A percentile compares a stretch with the other conserved stretches of the same genome.
phyloP scores from a whole-genome alignment of 2,797 vertebrate species.

The Gobionotothen gibberifrons region DNA sequence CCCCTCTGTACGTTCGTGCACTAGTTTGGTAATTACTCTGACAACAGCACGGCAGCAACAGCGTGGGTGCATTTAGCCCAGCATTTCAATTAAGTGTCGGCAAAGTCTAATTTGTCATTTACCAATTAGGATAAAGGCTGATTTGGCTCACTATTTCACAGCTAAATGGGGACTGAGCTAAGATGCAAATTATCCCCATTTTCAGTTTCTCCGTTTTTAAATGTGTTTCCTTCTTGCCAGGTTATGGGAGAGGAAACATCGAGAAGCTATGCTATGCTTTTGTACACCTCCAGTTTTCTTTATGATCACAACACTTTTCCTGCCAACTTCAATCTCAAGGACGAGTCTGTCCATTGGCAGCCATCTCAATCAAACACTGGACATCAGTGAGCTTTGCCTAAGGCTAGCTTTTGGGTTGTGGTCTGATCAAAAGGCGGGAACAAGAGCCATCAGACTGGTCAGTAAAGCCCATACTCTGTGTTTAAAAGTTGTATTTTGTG shows the following conservation, averaged over 20 bases:
- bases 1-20: conserved; percentile 54
- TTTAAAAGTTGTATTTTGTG: conserved; percentile 15
- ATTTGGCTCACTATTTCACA: conserved; percentile 64
- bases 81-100: conserved; percentile 73
- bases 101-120: conserved; percentile 77
- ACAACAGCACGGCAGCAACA: conserved; percentile 60
- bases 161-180: conserved; percentile 50
- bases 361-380: conserved; percentile 57
- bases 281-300: neutral
- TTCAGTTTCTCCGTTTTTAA: conserved; percentile 13
- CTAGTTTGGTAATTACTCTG: conserved; percentile 70
- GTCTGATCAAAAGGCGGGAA: conserved; percentile 57
- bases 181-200: conserved; percentile 43
- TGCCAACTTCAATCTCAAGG: conserved; percentile 31
- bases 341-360: conserved; percentile 29
- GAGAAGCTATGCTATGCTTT: neutral
- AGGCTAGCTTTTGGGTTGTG: conserved; percentile 37
- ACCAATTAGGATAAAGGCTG: conserved; percentile 69
- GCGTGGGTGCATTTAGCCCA: conserved; percentile 65
- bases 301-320: conserved; percentile 17
- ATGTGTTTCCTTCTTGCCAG: neutral
- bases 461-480: conserved; percentile 24
- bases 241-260: conserved; percentile 1
- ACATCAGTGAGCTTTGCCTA: conserved; percentile 45
- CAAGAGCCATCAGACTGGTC: conserved; percentile 36